Base-by-base conservation (phyloP, 2,797 vertebrate species). In the Meriones psammophilus region DNA sequence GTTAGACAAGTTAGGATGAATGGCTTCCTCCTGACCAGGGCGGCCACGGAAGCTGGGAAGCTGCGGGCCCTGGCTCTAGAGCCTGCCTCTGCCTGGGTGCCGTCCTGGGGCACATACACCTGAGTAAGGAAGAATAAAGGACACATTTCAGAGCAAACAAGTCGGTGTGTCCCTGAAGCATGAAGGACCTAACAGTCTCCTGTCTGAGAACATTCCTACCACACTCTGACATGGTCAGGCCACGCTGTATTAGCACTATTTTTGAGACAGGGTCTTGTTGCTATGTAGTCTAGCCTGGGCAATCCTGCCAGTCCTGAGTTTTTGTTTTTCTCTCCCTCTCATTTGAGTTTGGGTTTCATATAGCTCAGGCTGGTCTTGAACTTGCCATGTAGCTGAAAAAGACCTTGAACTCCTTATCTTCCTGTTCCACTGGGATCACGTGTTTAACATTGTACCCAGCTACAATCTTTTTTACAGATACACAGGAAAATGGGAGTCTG, bases 21-120 rank as follows among this genome's bases (percentile, higher is more conserved):
- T 0, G 18, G 46, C 80, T 78, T 88, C 92, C 92, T 95, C 85
- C 36, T 69, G 17, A 54, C 30, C 79, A 36, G 28, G 28, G 3
- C 0, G 0, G 36, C 60, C 62, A 66, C 1, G 64, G 87, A 77
- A 60, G 94, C 84, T 1, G 5, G 62, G 79, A 46, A 56, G 71
- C 79, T 1, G 5, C 62, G 22, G 46, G 62, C 22, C 20, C 60
- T 1, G 9, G 42, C 39, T 78, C n/a, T 0, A 60, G 68, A 60
- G 85, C 60, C 54, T 0, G 3, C 28, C 71, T 17, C 0, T 9
- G 79, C 86, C 3, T 0, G 1, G 46, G 42, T 1, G 0, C 50
- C 50, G 66, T 24, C 60, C 20, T 5, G 3, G 14, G 17, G 46
- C 78, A 79, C 2, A 22, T 54, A 10, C 17, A 33, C 26, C 13